These are phyloP conservation scores for Acanthisitta chloris DNA, from an alignment of 2,113 vertebrate genomes.

Conservation along the genomic window DNA sequence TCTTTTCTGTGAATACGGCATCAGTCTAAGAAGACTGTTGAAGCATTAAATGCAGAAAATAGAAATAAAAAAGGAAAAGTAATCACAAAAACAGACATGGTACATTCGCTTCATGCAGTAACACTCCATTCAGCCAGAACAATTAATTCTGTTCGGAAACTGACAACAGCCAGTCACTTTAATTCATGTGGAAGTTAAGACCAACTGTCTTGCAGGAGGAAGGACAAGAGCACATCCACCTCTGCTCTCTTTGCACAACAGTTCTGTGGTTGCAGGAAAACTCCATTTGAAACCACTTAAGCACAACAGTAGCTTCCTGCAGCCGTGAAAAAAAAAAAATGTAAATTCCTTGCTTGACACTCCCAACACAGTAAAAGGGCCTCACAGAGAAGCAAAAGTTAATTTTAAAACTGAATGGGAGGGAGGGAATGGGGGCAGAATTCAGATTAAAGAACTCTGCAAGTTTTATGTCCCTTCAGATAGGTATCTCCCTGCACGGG, in stretches of 20 bases:
- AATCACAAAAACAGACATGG: neutral
- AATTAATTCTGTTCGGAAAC: neutral
- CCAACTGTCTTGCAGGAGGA: neutral
- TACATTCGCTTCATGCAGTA: neutral
- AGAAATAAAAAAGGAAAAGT: neutral
- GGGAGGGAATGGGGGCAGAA: neutral
- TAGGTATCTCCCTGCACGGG: neutral
- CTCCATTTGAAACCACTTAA: neutral
- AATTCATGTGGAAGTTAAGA: neutral
- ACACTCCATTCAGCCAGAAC: neutral
- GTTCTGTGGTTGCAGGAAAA: neutral
- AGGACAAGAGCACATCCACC: neutral
- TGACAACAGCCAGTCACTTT: neutral
- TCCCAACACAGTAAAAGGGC: neutral
- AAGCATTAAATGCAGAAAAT: neutral
- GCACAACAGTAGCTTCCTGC: neutral
- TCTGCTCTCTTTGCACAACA: neutral
- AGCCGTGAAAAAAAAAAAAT: neutral
- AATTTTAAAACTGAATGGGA: neutral
- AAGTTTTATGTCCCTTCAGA: neutral
- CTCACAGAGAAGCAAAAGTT: neutral
- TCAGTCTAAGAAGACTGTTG: neutral
- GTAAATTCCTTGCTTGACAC: neutral
- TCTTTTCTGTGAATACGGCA: neutral
- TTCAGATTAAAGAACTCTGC: neutral